Evolutionary conservation across 2,797 vertebrate genomes (phyloP), one percentile per base, ranked within the genome.

Genomic region (Thalassophryne amazonica): DNA sequence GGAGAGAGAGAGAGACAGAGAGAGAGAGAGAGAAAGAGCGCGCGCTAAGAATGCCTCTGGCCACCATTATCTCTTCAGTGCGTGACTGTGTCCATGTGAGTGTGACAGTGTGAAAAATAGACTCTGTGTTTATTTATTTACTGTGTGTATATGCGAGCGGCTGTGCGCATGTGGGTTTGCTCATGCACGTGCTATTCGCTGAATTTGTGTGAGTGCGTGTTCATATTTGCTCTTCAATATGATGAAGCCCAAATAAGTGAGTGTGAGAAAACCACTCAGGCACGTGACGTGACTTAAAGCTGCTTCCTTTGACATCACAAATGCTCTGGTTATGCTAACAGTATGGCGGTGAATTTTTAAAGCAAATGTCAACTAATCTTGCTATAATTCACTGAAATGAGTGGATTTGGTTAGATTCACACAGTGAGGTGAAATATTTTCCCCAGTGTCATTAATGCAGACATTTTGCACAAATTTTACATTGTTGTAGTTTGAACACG

Each of bases 41-140:
- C 56, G 42, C 55, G 64, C 59, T 63, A 27, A 70, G 52, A 87
- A 32, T 4, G 87, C 88, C 86, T 85, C 77, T 80, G 83, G 84
- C 85, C 83, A 87, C 82, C 76, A 84, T 84, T 83, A 86, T 85
- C 81, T 81, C 81, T 78, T 84, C 85, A 80, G 78, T 74, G 76
- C 54, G 65, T 81, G 80, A 83, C 80, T 81, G 70, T 81, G 81
- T 83, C 85, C 80, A 76, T 81, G 80, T 68, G 78, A 80, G 68
- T 81, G 80, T 83, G 79, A 80, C 78, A 84, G 81, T 81, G 83
- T 80, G 78, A 87, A 76, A 83, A 81, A 81, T 74, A 66, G 65
- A 60, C 43, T 56, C 66, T 78, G 76, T 86, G 82, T 81, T 84
- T 80, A 70, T 80, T 84, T 82, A 75, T 49, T 73, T 36, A 17